Base-by-base conservation (phyloP, 2,888 invertebrate genomes). In the Hirtodrosophila cameraria region DNA sequence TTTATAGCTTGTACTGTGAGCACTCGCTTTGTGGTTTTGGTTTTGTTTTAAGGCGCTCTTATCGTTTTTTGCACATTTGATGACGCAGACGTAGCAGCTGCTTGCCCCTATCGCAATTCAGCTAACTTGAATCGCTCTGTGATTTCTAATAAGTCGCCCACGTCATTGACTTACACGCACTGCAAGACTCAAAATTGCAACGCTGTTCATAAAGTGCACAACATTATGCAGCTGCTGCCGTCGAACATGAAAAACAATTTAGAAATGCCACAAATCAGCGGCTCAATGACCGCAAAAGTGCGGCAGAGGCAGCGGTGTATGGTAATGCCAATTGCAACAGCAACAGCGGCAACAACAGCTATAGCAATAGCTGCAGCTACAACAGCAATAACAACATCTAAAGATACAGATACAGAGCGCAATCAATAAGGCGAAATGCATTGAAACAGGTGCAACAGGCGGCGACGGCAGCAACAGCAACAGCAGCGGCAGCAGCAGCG, bases 171-270 rank as follows among this genome's bases (percentile, higher is more conserved):
- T 30, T 35, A 9, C 31, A 31, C 41, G 20, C 50, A 27, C 48
- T 61, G 62, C 78, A 70, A 31, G 25, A 45, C 57, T 69, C 55
- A 43, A 60, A 64, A 54, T 62, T 46, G 58, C 61, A 67, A 60
- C 36, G 64, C 65, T 66, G 75, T 54, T 67, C 69, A 77, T 83
- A 82, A 82, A 80, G 43, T 86, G 68, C 49, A 61, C 60, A 80
- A n/a, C 42, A 75, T 86, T 86, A 83, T 86, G 86, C 82, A 83
- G 75, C 75, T 72, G 85, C 66, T 57, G 84, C 76, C 60, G 57
- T 60, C 82, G 75, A 83, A 81, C 86, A 82, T 77, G 84, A 86
- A 75, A 82, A 82, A 75, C 82, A 82, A 86, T 86, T 82, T 82
- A 75, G 81, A 74, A 81, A 82, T 61, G 81, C 86, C 63, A 86